Evolutionary conservation across 2,113 vertebrate species (phyloP), one percentile per base, ranked within the genome.

Genomic region (Neodontobutis hainanensis): DNA sequence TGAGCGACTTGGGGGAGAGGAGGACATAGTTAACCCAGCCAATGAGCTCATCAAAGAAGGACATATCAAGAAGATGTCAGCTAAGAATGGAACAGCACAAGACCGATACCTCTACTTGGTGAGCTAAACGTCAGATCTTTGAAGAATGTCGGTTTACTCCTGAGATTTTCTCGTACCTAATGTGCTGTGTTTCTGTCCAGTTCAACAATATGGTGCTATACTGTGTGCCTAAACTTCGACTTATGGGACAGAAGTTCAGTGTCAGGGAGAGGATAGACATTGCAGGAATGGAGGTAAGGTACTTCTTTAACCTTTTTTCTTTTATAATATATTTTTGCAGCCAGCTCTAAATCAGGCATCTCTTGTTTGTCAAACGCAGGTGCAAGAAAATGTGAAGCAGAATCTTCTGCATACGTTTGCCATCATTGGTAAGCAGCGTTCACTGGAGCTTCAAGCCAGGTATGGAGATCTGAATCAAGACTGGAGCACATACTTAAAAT

Each of bases 41-140:
- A 98, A 98, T 3, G 97, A 99, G 75, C 93, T 99, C 71, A 97
- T 99, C 85, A 99, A 99, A 88, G 97, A 99, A 81, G 97, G 97
- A 6, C 94, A 94, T 15, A 97, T 99, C 81, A 96, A 96, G 90
- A 99, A 99, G 79, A 93, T 99, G 80, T 99, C 97, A 0, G 97
- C 97, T 73, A 98, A 98, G 90, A 99, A 96, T 0, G 97, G 97
- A 76, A 95, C 95, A 0, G 92, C 95, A 0, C 96, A 98, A 90
- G 97, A 99, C 86, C 86, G 97, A 56, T 97, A 99, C 77, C 94
- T 99, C 74, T 98, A 97, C 80, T 83, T 99, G 94, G 97, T 99
- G 85, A 94, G 94, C 82, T 0, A 11, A 35, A 35, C 35, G 14
- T 38, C 34, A 38, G 51, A 46, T 47, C 11, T 48, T 38, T 61